These are phyloP conservation scores for Ceraclea dissimilis DNA, from an alignment of 2,888 invertebrate genomes.

Conservation along the genomic window DNA sequence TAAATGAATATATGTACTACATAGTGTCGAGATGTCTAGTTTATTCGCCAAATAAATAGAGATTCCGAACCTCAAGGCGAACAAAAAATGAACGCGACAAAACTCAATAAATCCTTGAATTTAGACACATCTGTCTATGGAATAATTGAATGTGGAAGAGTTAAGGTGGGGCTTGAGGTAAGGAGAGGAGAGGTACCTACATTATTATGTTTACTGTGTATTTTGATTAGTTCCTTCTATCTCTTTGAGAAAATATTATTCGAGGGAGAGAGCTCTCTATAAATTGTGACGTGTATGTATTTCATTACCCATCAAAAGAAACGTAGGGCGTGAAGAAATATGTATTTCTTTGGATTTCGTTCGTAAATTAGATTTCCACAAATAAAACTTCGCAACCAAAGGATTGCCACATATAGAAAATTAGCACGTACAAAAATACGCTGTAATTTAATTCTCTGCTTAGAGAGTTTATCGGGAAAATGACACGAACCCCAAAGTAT, in stretches of 20 bases:
- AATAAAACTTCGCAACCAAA: background rate
- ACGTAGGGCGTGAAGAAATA: background rate
- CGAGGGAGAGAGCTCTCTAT: background rate
- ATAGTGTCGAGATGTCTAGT: too few relatives aligned
- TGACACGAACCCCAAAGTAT: background rate
- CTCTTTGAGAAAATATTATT: background rate
- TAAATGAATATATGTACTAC: too few relatives aligned
- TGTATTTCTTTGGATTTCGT: background rate
- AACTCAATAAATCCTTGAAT: too few relatives aligned
- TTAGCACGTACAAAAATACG: background rate
- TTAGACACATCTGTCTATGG: background rate
- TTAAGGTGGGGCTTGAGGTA: too few relatives aligned
- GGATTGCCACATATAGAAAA: background rate
- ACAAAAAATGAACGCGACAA: too few relatives aligned
- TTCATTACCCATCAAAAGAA: background rate
- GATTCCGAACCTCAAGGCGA: too few relatives aligned
- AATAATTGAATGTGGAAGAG: too few relatives aligned
- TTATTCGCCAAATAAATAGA: too few relatives aligned
- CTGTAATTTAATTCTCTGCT: background rate
- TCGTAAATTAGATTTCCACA: background rate
- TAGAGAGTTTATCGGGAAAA: background rate
- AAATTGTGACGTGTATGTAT: background rate
- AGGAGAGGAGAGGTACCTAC: too few relatives aligned
- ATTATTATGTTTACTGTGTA: too few relatives aligned
- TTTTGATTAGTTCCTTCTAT: background rate